These are phyloP conservation scores for Enteromius thamalakanensis DNA, from an alignment of 2,797 vertebrate genomes.

Conservation along the genomic window DNA sequence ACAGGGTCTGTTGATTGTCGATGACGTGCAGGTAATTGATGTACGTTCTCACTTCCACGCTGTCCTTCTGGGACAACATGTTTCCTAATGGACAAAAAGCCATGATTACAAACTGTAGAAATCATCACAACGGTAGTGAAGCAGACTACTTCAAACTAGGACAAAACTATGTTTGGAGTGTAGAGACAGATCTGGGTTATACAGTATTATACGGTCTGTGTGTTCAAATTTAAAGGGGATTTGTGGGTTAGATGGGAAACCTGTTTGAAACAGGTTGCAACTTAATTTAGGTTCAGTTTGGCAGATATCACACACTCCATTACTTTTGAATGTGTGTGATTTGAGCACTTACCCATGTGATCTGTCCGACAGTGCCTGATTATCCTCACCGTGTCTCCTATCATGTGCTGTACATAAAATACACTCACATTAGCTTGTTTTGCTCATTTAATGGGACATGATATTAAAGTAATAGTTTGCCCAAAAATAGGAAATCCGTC, in stretches of 20 bases:
- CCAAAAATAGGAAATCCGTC: background rate
- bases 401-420: slow-evolving; percentile 88
- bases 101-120: background rate
- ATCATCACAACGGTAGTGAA: background rate
- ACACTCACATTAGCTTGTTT: slow-evolving; percentile 1
- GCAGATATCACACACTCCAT: background rate
- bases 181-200: slow-evolving; percentile 12
- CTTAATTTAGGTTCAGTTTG: background rate
- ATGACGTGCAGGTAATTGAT: slow-evolving; percentile 90
- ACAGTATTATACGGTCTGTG: background rate
- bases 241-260: background rate
- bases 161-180: background rate
- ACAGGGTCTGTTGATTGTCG: slow-evolving; percentile 96
- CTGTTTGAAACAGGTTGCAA: background rate
- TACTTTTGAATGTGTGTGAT: background rate
- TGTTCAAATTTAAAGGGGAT: background rate
- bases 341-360: slow-evolving; percentile 80
- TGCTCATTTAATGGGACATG: background rate
- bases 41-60: slow-evolving; percentile 86
- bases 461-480: background rate
- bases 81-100: slow-evolving; percentile 75
- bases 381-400: slow-evolving; percentile 90
- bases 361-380: slow-evolving; percentile 91
- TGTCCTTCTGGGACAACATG: slow-evolving; percentile 86
- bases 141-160: slow-evolving; percentile 4